A percentile compares a stretch with the other conserved stretches of the same genome.
phyloP scores from a whole-genome alignment of 2,888 invertebrate species.

The Endomychus coccineus region DNA sequence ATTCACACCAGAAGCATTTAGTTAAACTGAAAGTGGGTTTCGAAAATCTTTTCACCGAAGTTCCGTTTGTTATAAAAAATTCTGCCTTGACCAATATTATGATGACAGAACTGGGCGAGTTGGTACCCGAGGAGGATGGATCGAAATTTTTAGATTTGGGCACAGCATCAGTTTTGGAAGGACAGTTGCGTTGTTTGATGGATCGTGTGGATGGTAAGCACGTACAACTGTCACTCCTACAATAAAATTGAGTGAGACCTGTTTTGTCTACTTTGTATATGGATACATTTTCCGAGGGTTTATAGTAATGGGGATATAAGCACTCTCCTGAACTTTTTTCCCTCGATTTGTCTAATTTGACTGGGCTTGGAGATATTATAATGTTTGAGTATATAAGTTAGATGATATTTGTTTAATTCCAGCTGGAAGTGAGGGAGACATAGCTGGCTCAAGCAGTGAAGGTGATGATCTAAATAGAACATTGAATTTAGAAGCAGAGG shows the following conservation, averaged over 20 bases:
- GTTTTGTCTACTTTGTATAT: too few relatives aligned
- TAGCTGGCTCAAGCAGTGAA: conserved; percentile 74
- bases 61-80: conserved; percentile 94
- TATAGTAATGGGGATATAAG: too few relatives aligned
- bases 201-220: conserved; percentile 97
- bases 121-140: conserved; percentile 83
- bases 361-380: too few relatives aligned
- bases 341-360: too few relatives aligned
- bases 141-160: conserved; percentile 87
- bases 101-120: conserved; percentile 89
- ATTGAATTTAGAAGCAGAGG: conserved; percentile 39
- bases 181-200: conserved; percentile 89
- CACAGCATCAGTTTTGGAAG: conserved; percentile 56
- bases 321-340: too few relatives aligned
- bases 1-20: conserved; percentile 88
- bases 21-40: conserved; percentile 86
- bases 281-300: too few relatives aligned
- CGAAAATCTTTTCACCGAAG: conserved; percentile 88
- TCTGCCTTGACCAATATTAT: conserved; percentile 94
- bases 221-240: too few relatives aligned
- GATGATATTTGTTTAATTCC: conserved; percentile 16
- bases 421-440: conserved; percentile 70
- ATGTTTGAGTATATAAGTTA: too few relatives aligned
- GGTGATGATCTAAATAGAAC: conserved; percentile 54
- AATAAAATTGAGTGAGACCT: too few relatives aligned